Conservation (phyloP, 2,797 vertebrate genomes). For the Gorsachius magnificus region DNA sequence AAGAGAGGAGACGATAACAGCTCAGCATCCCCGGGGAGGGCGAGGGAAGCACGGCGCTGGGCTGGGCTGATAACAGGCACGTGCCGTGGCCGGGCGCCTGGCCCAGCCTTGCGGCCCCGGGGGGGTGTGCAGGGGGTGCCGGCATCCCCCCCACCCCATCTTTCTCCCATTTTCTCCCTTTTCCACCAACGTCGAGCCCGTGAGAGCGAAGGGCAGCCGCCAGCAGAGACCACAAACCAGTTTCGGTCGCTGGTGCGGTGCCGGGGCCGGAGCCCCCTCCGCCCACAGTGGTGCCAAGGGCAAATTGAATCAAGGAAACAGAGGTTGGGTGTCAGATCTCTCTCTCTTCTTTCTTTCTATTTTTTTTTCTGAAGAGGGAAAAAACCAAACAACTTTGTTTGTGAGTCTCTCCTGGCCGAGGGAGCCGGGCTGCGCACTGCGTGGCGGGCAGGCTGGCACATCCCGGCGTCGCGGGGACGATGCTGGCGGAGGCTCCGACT, state of each 20-base stretch:
- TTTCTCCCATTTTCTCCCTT: neutral
- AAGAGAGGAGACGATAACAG: neutral
- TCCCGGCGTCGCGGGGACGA: neutral
- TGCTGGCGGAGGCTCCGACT: neutral
- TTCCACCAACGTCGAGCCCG: neutral
- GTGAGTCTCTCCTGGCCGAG: conserved; percentile 6
- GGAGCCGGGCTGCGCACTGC: neutral
- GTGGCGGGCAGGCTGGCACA: neutral
- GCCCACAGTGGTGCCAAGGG: neutral
- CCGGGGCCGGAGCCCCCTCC: neutral
- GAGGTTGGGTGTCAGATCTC: neutral
- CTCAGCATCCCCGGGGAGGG: neutral
- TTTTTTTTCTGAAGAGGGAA: neutral
- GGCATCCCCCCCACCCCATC: neutral
- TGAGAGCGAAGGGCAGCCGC: neutral
- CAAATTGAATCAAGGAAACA: neutral
- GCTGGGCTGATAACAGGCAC: neutral
- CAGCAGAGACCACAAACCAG: neutral
- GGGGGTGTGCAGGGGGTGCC: neutral
- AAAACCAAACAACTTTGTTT: conserved; percentile 2
- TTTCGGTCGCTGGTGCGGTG: neutral
- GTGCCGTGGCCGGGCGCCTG: neutral
- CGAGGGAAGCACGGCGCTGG: neutral
- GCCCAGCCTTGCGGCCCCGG: neutral
- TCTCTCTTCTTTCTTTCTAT: neutral